phyloP scores from a whole-genome alignment of 2,888 invertebrate species.

The Adelphocoris suturalis region DNA sequence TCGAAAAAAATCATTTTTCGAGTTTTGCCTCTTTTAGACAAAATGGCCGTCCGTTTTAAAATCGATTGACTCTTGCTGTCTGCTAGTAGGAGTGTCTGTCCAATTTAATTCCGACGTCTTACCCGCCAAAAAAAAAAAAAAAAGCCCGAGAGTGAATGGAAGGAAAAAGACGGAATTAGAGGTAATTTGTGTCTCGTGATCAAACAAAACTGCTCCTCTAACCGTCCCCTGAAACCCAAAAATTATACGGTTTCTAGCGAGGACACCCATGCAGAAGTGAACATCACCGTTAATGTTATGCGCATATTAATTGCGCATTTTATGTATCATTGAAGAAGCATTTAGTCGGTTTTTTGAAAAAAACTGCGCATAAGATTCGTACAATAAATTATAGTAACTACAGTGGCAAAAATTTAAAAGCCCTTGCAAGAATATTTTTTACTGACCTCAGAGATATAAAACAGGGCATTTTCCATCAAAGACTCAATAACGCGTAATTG shows the following conservation, averaged over 20 bases:
- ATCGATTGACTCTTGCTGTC: neutral
- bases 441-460: too few relatives aligned
- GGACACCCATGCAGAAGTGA: neutral
- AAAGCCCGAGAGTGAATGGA: neutral
- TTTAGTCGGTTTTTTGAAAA: neutral
- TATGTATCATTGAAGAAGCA: neutral
- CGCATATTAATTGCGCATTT: neutral
- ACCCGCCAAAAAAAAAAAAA: neutral
- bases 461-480: too few relatives aligned
- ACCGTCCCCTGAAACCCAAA: neutral
- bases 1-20: neutral
- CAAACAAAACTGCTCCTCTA: constrained; percentile 1
- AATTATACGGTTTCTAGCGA: neutral
- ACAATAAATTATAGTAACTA: too few relatives aligned
- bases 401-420: too few relatives aligned
- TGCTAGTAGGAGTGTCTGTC: neutral
- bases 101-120: neutral
- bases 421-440: too few relatives aligned
- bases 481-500: too few relatives aligned
- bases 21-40: neutral
- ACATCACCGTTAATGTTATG: constrained; percentile 7
- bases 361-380: too few relatives aligned
- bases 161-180: neutral
- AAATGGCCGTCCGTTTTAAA: neutral
- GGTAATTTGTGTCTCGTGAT: constrained; percentile 28